Evolutionary conservation across 2,888 invertebrate species (phyloP).

Genomic region (Drosophila recens): DNA sequence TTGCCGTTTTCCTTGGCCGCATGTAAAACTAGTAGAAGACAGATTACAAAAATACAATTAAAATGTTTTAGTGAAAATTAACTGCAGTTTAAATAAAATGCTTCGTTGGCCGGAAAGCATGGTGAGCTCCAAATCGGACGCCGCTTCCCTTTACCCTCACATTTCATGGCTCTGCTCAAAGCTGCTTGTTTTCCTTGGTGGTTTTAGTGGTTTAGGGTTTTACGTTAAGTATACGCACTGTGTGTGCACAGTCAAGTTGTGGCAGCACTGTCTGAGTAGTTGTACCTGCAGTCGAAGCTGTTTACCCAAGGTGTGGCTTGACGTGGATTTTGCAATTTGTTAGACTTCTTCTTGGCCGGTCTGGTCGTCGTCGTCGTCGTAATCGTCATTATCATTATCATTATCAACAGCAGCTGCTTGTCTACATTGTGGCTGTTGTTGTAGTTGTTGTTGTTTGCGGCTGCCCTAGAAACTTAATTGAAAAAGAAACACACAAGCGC

Average conservation of each 20-base stretch:
- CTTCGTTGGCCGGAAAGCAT: conserved; percentile 63
- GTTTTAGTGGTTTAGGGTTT: conserved; percentile 78
- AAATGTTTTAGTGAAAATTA: conserved; percentile 81
- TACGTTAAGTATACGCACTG: conserved; percentile 78
- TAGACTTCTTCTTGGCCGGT: conserved; percentile 73
- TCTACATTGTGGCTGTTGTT: conserved; percentile 48
- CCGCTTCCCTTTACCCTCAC: not conserved
- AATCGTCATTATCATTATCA: conserved; percentile 62
- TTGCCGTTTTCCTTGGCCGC: conserved; percentile 42
- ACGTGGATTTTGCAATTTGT: conserved; percentile 81
- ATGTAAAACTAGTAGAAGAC: conserved; percentile 73
- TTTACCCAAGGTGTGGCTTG: conserved; percentile 73
- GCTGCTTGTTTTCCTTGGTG: conserved; percentile 70
- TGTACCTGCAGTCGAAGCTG: conserved; percentile 53
- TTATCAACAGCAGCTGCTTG: conserved; percentile 72
- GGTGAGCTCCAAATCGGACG: conserved; percentile 34
- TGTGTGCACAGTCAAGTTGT: conserved; percentile 68
- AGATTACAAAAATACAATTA: conserved; percentile 81
- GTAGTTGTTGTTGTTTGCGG: conserved; percentile 54
- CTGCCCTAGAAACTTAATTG: conserved; percentile 79
- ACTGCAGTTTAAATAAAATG: conserved; percentile 81
- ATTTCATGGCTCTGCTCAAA: conserved; percentile 11
- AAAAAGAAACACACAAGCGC: conserved; percentile 63
- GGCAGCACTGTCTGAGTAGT: conserved; percentile 28
- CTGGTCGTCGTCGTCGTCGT: conserved; percentile 45